phyloP scores from a whole-genome alignment of 2,797 vertebrate genomes.

The Aplochiton taeniatus region DNA sequence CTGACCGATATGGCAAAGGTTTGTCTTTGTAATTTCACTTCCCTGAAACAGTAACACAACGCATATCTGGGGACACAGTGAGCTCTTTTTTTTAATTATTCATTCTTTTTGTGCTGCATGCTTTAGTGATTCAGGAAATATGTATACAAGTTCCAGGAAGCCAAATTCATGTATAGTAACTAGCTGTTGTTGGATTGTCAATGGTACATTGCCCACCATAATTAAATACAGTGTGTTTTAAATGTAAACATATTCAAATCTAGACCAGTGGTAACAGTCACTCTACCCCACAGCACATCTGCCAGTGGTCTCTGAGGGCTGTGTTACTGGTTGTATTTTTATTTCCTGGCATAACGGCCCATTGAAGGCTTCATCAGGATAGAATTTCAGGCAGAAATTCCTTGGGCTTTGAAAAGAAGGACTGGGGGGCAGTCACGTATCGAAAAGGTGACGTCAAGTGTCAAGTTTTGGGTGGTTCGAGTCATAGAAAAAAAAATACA shows the following conservation, averaged over 20 bases:
- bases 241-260: not conserved
- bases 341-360: constrained; percentile 42
- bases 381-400: constrained; percentile 43
- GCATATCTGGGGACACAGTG: not conserved
- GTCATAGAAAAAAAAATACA: constrained; percentile 6
- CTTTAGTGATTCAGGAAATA: not conserved
- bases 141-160: not conserved
- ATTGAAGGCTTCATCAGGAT: constrained; percentile 37
- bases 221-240: too few relatives aligned
- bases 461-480: constrained; percentile 12
- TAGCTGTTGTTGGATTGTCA: too few relatives aligned
- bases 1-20: not conserved
- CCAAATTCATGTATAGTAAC: not conserved
- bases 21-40: not conserved
- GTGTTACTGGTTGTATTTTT: constrained; percentile 29
- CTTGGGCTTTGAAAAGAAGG: constrained; percentile 12
- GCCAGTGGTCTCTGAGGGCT: constrained; percentile 2
- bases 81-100: not conserved
- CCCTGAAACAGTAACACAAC: not conserved
- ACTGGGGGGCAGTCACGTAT: constrained; percentile 18
- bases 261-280: not conserved
- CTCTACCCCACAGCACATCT: not conserved
- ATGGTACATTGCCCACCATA: too few relatives aligned
- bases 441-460: constrained; percentile 24
- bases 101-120: not conserved